Base-by-base conservation (phyloP, 1,140 invertebrate species). In the Vollenhovia emeryi region DNA sequence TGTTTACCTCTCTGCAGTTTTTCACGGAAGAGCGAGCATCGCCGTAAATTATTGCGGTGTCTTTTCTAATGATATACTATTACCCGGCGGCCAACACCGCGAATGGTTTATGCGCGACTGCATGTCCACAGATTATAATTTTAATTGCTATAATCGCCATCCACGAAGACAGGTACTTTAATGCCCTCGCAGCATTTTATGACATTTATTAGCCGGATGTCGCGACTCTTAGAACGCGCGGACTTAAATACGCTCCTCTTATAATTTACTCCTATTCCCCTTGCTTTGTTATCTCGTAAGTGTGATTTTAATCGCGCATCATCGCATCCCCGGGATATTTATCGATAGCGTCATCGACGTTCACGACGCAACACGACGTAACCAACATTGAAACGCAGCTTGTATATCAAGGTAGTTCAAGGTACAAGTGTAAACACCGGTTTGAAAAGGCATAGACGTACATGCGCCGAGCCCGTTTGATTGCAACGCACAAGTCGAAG, bases 371-470 rank as follows among this genome's bases (percentile, higher is more conserved):
- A 24, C 21, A 36, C 30, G 59, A 27, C 55, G 71, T 76, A 64
- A 57, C n/a, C 71, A 62, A 6, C 36, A 30, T 62, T 40, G 57
- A 86, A 84, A 84, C 45, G 68, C 52, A 7, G 73, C 79, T 82
- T 60, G 45, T 9, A 50, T 79, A 52, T 69, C 62, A 33, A 33
- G 48, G 21, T 30, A 57, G 69, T 86, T 75, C 79, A 86, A 86
- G 60, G 59, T 86, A 84, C 79, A 73, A 84, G 76, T 83, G 66
- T 82, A 82, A 86, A 82, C 79, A 80, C 66, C 66, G 50, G 52
- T 80, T 86, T 82, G 64, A 83, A 86, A 82, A 59, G 50, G 27
- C 43, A 82, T 40, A 33, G 33, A 48, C 50, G 3, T 50, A 64
- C 11, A 13, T 13, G n/a, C n/a, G n/a, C n/a, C 5, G 40, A 30